Conservation (phyloP, 2,113 vertebrate species). For the Pogonocichla stellata region DNA sequence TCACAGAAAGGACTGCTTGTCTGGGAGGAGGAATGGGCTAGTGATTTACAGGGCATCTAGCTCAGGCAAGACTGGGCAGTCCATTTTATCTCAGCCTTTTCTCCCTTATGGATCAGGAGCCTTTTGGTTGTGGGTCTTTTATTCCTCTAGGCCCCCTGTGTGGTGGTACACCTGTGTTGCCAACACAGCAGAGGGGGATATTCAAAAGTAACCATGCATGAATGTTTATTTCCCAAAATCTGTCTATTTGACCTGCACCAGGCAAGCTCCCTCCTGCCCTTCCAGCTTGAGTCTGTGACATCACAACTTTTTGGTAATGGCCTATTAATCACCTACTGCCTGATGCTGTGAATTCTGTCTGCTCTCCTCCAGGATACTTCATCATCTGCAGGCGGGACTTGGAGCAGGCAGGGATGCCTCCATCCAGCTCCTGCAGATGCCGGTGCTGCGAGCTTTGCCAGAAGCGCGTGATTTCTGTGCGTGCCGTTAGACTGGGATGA, state of each 20-base stretch:
- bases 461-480: neutral
- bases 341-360: neutral
- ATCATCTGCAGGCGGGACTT: constrained; percentile 8
- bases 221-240: neutral
- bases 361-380: neutral
- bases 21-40: neutral
- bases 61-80: neutral
- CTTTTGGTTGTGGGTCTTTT: neutral
- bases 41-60: neutral
- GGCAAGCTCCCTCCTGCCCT: neutral
- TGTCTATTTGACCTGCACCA: neutral
- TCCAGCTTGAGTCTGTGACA: neutral
- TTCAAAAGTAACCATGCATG: rapidly evolving
- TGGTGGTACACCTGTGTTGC: neutral
- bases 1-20: neutral
- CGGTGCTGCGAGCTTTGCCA: neutral
- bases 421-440: neutral
- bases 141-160: neutral
- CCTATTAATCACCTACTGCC: constrained; percentile 14
- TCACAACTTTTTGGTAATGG: neutral
- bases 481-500: neutral
- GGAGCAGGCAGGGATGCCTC: neutral
- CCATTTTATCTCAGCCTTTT: neutral
- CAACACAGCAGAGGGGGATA: neutral
- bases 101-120: neutral